Evolutionary conservation across 2,113 vertebrate genomes (phyloP).

Genomic region (Bos javanicus): DNA sequence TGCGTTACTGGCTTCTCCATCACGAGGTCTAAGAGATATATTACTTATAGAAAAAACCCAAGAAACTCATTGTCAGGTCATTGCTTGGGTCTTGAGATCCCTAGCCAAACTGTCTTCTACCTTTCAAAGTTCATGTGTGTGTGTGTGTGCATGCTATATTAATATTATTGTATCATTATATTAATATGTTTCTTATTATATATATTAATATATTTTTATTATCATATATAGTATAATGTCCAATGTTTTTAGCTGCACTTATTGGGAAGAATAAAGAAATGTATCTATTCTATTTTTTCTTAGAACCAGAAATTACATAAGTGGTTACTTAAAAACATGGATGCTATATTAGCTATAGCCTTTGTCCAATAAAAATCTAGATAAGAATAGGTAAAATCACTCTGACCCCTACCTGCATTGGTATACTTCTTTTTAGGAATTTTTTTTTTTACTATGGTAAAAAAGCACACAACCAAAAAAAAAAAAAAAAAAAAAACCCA

Average conservation of each 20-base stretch:
- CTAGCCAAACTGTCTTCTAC: neutral
- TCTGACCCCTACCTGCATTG: neutral
- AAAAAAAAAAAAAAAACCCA: neutral
- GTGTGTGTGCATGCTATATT: neutral
- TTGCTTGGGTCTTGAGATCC: neutral
- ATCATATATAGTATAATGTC: neutral
- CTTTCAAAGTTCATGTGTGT: neutral
- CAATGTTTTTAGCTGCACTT: neutral
- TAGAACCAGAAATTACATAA: conserved; percentile 3
- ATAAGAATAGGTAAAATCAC: neutral
- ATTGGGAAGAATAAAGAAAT: neutral
- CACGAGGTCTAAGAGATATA: neutral
- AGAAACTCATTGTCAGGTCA: neutral
- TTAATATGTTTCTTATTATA: neutral
- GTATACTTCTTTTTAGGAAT: neutral
- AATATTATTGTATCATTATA: neutral
- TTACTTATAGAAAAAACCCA: neutral
- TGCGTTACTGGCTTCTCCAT: neutral
- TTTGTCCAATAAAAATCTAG: neutral
- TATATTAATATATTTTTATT: neutral
- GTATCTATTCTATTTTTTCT: neutral
- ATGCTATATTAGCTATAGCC: neutral
- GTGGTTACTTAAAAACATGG: conserved; percentile 20
- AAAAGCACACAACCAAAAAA: neutral
- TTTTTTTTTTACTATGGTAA: neutral